Percentiles rank a stretch among this genome's conserved stretches.
Evolutionary conservation across 2,888 invertebrate species (phyloP).

Genomic region (Agrochola circellaris): DNA sequence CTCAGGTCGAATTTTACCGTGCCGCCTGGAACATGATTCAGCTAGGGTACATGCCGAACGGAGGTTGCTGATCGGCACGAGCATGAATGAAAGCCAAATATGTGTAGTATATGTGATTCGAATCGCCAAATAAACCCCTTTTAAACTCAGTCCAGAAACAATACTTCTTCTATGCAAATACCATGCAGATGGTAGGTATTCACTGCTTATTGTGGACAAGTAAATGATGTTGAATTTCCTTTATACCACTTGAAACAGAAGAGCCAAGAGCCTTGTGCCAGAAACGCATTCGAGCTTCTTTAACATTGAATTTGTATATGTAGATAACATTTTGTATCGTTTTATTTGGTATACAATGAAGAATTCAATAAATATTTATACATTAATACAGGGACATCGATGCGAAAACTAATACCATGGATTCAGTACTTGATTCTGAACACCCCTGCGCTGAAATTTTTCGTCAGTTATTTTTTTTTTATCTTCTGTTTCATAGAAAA

Average conservation of each 20-base stretch:
- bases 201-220: not conserved
- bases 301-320: not conserved
- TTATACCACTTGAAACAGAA: too few relatives aligned
- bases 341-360: not conserved
- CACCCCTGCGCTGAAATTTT: too few relatives aligned
- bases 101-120: not conserved
- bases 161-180: not conserved
- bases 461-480: too few relatives aligned
- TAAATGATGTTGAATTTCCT: not conserved
- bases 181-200: not conserved
- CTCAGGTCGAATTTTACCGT: not conserved
- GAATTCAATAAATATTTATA: too few relatives aligned
- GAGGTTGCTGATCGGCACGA: too few relatives aligned
- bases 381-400: too few relatives aligned
- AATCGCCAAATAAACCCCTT: not conserved
- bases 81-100: not conserved
- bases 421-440: too few relatives aligned
- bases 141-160: not conserved
- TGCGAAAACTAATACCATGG: too few relatives aligned
- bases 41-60: not conserved
- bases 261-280: too few relatives aligned
- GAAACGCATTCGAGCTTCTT: not conserved
- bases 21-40: not conserved
- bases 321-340: not conserved
- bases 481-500: too few relatives aligned